Evolutionary conservation across 2,113 vertebrate species (phyloP).

Genomic region (Sialia sialis): DNA sequence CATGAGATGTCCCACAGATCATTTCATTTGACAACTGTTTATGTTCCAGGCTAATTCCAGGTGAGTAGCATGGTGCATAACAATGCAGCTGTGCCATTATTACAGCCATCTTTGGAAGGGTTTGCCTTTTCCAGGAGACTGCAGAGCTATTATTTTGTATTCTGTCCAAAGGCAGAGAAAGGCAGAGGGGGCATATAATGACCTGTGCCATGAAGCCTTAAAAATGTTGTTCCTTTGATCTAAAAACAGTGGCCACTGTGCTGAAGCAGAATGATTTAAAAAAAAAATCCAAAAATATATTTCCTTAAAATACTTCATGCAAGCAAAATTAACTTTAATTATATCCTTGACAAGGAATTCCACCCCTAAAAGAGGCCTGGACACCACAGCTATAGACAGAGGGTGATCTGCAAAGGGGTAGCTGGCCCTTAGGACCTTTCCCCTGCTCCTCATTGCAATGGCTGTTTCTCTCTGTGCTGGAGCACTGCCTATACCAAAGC

Average conservation of each 20-base stretch:
- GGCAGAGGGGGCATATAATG: background rate
- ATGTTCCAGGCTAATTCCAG: background rate
- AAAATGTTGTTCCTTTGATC: background rate
- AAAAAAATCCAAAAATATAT: background rate
- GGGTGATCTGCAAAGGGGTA: background rate
- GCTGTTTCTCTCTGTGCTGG: background rate
- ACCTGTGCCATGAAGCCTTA: background rate
- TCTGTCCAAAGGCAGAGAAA: background rate
- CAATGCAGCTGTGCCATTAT: background rate
- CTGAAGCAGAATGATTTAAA: background rate
- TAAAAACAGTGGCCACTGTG: background rate
- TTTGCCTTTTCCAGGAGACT: background rate
- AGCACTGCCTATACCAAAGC: background rate
- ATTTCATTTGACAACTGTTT: slow-evolving; percentile 13
- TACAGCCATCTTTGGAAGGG: background rate
- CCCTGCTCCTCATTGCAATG: background rate
- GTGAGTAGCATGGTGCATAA: background rate
- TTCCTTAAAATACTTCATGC: background rate
- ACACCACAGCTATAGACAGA: background rate
- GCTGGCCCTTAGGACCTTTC: background rate
- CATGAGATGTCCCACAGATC: background rate
- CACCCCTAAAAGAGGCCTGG: background rate
- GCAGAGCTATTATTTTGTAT: background rate
- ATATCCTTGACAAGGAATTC: background rate
- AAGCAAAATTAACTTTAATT: background rate